These are phyloP conservation scores for Drosophila miranda DNA, from an alignment of 1,140 invertebrate genomes.

Conservation along the genomic window DNA sequence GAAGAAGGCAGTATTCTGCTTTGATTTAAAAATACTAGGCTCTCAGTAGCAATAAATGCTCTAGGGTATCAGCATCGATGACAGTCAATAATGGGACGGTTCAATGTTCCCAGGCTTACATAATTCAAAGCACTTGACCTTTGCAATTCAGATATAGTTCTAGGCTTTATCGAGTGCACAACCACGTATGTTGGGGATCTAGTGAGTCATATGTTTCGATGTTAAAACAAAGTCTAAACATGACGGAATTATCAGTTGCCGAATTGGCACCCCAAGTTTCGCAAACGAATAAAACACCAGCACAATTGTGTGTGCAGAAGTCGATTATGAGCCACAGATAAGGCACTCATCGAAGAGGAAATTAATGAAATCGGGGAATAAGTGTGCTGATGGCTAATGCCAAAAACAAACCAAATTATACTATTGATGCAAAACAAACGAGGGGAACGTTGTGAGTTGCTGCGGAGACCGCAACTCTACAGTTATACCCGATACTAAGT, in stretches of 20 bases:
- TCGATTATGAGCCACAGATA: conserved; percentile 17
- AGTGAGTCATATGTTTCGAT: conserved; percentile 16
- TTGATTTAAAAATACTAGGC: background rate
- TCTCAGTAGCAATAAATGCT: too few relatives aligned
- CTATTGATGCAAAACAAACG: conserved; percentile 20
- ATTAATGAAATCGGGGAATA: conserved; percentile 6
- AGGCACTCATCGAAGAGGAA: conserved; percentile 7
- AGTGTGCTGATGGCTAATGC: background rate
- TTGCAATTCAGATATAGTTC: conserved; percentile 4
- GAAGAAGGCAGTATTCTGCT: background rate
- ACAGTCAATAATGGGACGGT: too few relatives aligned
- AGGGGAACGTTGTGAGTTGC: too few relatives aligned
- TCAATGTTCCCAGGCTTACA: background rate
- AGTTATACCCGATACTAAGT: too few relatives aligned
- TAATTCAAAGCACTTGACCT: conserved; percentile 9
- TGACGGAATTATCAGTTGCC: conserved; percentile 23
- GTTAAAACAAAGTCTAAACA: conserved; percentile 40
- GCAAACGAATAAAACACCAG: conserved; percentile 10
- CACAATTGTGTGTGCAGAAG: conserved; percentile 8
- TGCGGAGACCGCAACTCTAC: too few relatives aligned
- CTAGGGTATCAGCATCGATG: too few relatives aligned
- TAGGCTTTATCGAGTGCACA: background rate
- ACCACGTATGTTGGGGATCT: background rate
- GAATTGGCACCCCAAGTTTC: conserved; percentile 1
- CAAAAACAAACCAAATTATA: conserved; percentile 3